These are phyloP conservation scores for Apotomis betuletana DNA, from an alignment of 2,888 invertebrate genomes.

Conservation along the genomic window DNA sequence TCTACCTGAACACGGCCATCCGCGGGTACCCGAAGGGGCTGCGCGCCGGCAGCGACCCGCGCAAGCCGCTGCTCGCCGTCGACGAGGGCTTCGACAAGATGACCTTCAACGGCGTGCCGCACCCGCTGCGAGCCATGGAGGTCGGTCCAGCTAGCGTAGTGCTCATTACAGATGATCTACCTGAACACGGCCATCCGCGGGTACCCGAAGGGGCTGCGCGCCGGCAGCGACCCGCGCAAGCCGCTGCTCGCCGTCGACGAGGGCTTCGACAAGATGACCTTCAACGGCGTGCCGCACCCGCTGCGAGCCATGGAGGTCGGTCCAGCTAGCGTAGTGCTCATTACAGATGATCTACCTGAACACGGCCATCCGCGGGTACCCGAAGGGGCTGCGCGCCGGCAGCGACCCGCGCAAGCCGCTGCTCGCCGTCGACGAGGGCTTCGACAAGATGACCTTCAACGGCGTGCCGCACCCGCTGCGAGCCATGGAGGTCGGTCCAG, in stretches of 20 bases:
- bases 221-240: constrained; percentile 90
- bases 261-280: constrained; percentile 88
- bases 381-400: constrained; percentile 92
- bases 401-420: constrained; percentile 90
- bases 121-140: constrained; percentile 85
- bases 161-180: constrained; percentile 92
- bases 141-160: no score
- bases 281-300: constrained; percentile 86
- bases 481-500: no score
- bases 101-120: constrained; percentile 87
- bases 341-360: constrained; percentile 94
- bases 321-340: no score
- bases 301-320: constrained; percentile 86
- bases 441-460: constrained; percentile 87
- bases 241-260: constrained; percentile 89
- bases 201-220: constrained; percentile 92
- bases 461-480: constrained; percentile 86
- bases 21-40: constrained; percentile 94
- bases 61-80: constrained; percentile 88
- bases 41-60: constrained; percentile 91
- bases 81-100: constrained; percentile 89
- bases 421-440: constrained; percentile 88
- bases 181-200: constrained; percentile 93
- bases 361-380: constrained; percentile 91
- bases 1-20: constrained; percentile 92